Conservation (phyloP, 2,113 vertebrate genomes). For the Coturnix japonica region DNA sequence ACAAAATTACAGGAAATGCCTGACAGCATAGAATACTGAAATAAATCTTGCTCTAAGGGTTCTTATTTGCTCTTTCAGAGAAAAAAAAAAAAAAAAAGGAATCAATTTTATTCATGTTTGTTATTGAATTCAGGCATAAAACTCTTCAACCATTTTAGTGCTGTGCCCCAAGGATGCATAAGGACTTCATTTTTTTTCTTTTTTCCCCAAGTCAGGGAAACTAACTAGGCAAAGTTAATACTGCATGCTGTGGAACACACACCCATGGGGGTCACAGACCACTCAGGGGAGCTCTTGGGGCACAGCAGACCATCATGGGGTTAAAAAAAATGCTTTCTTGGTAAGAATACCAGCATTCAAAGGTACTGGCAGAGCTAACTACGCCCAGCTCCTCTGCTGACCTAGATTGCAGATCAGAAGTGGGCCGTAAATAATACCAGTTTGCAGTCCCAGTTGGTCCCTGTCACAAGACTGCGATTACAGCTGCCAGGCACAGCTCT, state of each 20-base stretch:
- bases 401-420: background rate
- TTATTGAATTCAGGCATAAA: constrained; percentile 60
- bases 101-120: constrained; percentile 51
- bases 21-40: constrained; percentile 48
- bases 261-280: background rate
- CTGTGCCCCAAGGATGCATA: background rate
- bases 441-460: background rate
- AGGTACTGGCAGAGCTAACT: background rate
- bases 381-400: constrained; percentile 3
- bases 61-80: constrained; percentile 50
- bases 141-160: constrained; percentile 46
- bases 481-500: background rate
- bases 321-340: background rate
- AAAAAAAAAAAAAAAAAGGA: constrained; percentile 7
- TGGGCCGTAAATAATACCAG: background rate
- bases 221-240: constrained; percentile 1
- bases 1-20: constrained; percentile 69
- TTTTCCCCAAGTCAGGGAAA: background rate
- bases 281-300: background rate
- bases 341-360: background rate
- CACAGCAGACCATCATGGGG: background rate
- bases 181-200: background rate
- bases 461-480: background rate
- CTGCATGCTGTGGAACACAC: background rate
- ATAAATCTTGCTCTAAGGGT: constrained; percentile 61